Percentiles rank a stretch among this genome's conserved stretches.
phyloP scores from a whole-genome alignment of 2,113 vertebrate genomes.

The Trogon melanurus region DNA sequence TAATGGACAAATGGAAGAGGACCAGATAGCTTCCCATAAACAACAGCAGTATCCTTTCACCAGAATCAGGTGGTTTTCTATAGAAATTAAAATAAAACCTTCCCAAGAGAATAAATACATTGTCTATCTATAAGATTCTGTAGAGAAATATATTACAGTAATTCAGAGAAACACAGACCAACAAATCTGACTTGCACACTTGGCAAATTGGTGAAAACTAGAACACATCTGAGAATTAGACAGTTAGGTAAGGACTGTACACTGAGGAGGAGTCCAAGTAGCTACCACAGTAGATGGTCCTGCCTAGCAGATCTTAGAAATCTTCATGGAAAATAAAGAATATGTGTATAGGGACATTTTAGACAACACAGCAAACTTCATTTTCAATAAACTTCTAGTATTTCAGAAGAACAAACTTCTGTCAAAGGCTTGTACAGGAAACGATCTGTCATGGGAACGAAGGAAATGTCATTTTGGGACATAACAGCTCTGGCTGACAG shows the following conservation, averaged over 20 bases:
- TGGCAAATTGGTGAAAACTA: neutral
- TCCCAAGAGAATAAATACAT: neutral
- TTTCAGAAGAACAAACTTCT: neutral
- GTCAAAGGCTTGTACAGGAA: neutral
- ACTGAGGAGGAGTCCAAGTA: neutral
- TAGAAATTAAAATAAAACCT: neutral
- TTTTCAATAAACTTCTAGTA: neutral
- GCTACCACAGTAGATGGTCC: rapidly evolving
- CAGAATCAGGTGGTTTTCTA: neutral
- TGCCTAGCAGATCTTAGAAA: neutral
- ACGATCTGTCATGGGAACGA: neutral
- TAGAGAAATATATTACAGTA: neutral
- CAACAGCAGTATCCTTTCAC: neutral
- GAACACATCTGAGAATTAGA: neutral
- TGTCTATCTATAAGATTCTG: neutral
- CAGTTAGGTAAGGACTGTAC: neutral
- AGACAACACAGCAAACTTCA: neutral
- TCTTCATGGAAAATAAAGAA: neutral
- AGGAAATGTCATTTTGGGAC: neutral
- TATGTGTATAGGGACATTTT: neutral
- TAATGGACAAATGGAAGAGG: neutral
- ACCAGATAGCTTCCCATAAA: neutral
- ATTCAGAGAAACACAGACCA: neutral
- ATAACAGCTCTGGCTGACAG: neutral
- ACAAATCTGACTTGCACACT: neutral